Evolutionary conservation across 2,888 invertebrate species (phyloP).

Genomic region (Tetramorium bicarinatum): DNA sequence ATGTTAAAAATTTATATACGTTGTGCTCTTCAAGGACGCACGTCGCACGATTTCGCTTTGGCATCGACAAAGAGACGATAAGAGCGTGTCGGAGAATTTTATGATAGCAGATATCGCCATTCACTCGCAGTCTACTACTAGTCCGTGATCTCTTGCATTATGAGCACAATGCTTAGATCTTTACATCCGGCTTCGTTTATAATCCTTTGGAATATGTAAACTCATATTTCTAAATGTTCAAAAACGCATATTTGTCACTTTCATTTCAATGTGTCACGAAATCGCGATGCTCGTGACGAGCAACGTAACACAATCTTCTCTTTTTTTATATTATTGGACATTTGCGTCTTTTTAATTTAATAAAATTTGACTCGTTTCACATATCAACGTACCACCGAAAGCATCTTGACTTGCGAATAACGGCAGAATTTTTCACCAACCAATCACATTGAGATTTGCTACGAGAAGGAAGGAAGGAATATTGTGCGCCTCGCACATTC

Average conservation of each 20-base stretch:
- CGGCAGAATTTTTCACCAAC: conserved; percentile 9
- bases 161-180: conserved; percentile 6
- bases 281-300: background rate
- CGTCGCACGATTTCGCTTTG: conserved; percentile 23
- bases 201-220: conserved; percentile 17
- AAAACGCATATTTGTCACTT: background rate
- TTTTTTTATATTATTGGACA: background rate
- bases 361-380: background rate
- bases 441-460: background rate
- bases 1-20: background rate
- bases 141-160: conserved; percentile 20
- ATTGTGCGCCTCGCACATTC: background rate
- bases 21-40: conserved; percentile 8
- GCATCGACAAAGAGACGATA: conserved; percentile 46
- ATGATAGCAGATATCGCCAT: conserved; percentile 53
- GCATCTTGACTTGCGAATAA: background rate
- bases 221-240: background rate
- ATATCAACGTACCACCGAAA: background rate
- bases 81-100: conserved; percentile 61
- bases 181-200: conserved; percentile 22
- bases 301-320: background rate
- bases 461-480: background rate
- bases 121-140: conserved; percentile 44
- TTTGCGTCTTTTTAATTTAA: background rate
- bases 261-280: background rate